Evolutionary conservation across 2,797 vertebrate species (phyloP).

Genomic region (Sebastes oblongus): DNA sequence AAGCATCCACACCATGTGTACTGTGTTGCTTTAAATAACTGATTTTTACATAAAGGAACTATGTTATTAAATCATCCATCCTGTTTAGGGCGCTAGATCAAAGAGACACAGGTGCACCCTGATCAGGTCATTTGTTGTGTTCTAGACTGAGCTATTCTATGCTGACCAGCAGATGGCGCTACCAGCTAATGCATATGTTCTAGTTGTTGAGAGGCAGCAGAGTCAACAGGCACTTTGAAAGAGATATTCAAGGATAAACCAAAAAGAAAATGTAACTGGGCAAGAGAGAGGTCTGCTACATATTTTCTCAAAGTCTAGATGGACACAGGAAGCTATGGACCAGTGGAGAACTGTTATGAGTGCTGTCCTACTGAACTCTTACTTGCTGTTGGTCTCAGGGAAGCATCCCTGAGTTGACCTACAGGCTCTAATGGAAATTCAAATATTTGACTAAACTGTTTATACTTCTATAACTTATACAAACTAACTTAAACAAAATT

Average conservation of each 20-base stretch:
- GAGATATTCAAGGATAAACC: background rate
- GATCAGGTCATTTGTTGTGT: background rate
- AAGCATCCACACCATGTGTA: background rate
- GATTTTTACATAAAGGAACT: no score
- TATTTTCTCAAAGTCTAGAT: background rate
- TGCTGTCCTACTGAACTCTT: background rate
- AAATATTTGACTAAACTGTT: background rate
- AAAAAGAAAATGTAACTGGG: background rate
- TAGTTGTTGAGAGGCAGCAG: background rate
- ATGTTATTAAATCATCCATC: background rate
- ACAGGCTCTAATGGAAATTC: background rate
- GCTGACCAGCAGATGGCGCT: constrained; percentile 58
- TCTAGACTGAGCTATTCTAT: background rate
- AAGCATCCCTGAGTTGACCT: background rate
- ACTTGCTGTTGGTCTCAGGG: background rate
- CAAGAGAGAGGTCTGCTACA: background rate
- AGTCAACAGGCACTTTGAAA: background rate
- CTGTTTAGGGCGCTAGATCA: background rate
- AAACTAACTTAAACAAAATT: no score
- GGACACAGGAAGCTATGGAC: background rate
- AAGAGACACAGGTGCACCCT: background rate
- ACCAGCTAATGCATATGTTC: background rate
- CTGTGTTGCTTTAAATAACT: background rate
- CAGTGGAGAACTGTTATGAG: background rate
- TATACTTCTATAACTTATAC: no score